Evolutionary conservation across 1,140 invertebrate genomes (phyloP).

Genomic region (Drosophila kohkoa): DNA sequence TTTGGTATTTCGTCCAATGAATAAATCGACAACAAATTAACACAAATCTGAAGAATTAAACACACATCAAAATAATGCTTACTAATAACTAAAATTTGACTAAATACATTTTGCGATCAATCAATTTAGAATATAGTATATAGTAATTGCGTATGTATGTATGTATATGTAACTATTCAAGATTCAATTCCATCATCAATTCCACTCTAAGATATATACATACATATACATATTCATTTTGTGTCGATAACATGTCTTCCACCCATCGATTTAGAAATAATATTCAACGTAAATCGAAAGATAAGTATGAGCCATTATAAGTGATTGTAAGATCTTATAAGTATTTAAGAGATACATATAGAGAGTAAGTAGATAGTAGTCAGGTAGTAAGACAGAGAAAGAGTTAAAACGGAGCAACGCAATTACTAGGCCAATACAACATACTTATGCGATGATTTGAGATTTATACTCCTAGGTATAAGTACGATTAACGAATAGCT

Average conservation of each 20-base stretch:
- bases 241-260: conserved; percentile 6
- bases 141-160: neutral
- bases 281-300: conserved; percentile 21
- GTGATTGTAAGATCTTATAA: conserved; percentile 29
- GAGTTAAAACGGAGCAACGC: conserved; percentile 35
- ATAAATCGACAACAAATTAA: conserved; percentile 42
- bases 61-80: conserved; percentile 56
- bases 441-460: conserved; percentile 43
- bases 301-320: conserved; percentile 32
- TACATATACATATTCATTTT: conserved; percentile 38
- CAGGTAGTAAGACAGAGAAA: conserved; percentile 27
- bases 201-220: conserved; percentile 48
- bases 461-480: conserved; percentile 21
- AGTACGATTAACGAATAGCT: conserved; percentile 41
- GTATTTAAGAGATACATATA: conserved; percentile 14
- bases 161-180: conserved; percentile 23
- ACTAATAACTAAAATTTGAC: conserved; percentile 71
- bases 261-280: conserved; percentile 26
- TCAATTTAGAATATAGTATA: conserved; percentile 14
- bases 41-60: conserved; percentile 48
- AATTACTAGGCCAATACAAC: conserved; percentile 41
- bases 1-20: conserved; percentile 13
- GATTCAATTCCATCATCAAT: conserved; percentile 15
- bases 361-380: conserved; percentile 18
- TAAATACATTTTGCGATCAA: conserved; percentile 50